Conservation (phyloP, 2,797 vertebrate genomes). For the Cephalopachus bancanus region DNA sequence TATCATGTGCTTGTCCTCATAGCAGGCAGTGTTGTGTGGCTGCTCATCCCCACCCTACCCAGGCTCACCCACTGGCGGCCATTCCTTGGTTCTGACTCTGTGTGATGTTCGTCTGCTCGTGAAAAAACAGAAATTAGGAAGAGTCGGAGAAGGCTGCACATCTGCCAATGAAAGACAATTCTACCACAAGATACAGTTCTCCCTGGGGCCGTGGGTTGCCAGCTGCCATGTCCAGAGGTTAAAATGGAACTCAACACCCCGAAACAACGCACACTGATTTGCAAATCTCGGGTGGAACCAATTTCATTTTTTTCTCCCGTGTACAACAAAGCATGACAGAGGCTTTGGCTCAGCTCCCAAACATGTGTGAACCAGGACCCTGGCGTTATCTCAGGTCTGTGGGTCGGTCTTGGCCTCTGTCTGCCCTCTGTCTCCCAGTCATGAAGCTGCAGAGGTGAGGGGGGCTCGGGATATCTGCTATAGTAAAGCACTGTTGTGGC, state of each 20-base stretch:
- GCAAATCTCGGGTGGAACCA: not conserved
- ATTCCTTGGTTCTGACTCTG: not conserved
- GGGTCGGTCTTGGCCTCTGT: not conserved
- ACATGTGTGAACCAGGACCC: not conserved
- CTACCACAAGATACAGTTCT: not conserved
- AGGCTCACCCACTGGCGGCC: rapidly evolving
- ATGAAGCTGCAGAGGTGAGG: no score
- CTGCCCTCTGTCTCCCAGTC: rapidly evolving
- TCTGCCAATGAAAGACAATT: not conserved
- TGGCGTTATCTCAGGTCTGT: rapidly evolving
- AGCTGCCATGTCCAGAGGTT: not conserved
- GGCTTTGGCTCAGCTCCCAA: not conserved
- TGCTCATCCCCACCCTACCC: not conserved
- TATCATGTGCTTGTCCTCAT: rapidly evolving
- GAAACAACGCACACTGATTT: not conserved
- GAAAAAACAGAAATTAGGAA: not conserved
- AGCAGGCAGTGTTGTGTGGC: no score
- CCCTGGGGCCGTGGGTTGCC: not conserved
- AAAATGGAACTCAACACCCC: rapidly evolving
- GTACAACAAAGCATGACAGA: not conserved
- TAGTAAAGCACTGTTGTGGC: no score
- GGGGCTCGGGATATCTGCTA: no score
- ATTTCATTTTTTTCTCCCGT: not conserved
- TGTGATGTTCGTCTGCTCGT: not conserved
- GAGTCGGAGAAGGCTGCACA: not conserved